Base-by-base conservation (phyloP, 2,113 vertebrate species). In the Pterocles gutturalis region DNA sequence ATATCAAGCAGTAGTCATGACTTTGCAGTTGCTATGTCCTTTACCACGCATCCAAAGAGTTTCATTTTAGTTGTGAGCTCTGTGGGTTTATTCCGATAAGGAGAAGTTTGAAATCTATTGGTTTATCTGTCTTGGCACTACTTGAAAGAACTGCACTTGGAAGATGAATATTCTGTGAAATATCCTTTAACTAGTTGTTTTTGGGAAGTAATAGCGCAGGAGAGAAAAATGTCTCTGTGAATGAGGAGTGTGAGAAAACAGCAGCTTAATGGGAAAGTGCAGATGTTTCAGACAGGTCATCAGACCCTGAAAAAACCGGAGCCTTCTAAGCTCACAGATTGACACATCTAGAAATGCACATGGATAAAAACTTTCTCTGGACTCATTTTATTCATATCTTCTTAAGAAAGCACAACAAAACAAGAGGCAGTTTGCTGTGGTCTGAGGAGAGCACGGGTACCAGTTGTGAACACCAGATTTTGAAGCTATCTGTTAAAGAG, bases 131-230 rank as follows among this genome's bases (percentile, higher is more conserved):
- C 93, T 86, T 93, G 88, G 92, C 94, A 93, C 57, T 84, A 75
- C 90, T 81, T 93, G 69, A 90, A 97, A 94, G 88, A 95, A 41
- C 60, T 48, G 69, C 66, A 89, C 57, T 81, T 90, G 79, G 89
- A 94, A 94, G 90, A 96, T 71, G 77, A 87, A 96, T 93, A 95
- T 81, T 54, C 83, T 80, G 38, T 84, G 86, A 94, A 96, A 97
- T 71, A 92, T 69, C 65, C 72, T 94, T 87, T 92, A 93, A 94
- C 83, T 75, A 71, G 69, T 55, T 33, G 53, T 87, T 91, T 93
- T 89, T 33, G n/a, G 61, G 76, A 95, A 91, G 80, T 53, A 89
- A 95, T 65, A 90, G 55, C 3, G 29, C 79, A 95, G 79, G 83
- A 93, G 54, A 87, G 67, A 93, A 94, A 94, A 93, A 90, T 58